Conservation (phyloP, 2,113 vertebrate species). For the Notechis scutatus region DNA sequence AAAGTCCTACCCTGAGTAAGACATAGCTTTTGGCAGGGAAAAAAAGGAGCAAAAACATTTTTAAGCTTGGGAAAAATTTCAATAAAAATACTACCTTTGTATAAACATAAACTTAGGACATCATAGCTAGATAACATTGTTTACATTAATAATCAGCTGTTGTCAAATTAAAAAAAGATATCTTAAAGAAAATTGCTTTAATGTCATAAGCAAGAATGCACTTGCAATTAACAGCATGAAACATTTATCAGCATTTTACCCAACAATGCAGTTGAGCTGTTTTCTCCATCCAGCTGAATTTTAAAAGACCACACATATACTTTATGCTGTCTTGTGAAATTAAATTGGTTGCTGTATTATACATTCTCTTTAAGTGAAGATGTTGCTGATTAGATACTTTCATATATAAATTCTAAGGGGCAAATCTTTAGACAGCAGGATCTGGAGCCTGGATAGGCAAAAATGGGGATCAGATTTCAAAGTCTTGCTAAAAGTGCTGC, state of each 20-base stretch:
- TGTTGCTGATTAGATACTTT: neutral
- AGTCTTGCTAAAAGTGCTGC: neutral
- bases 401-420: neutral
- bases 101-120: constrained; percentile 48
- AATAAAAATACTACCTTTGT: constrained; percentile 41
- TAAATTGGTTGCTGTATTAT: neutral
- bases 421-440: neutral
- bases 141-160: constrained; percentile 40
- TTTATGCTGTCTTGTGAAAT: neutral
- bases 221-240: neutral
- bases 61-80: neutral
- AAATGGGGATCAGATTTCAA: neutral
- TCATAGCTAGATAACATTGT: constrained; percentile 29
- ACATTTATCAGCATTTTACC: constrained; percentile 17
- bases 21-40: neutral
- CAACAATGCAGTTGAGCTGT: neutral
- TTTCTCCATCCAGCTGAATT: constrained; percentile 19
- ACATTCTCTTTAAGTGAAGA: neutral
- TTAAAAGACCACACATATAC: neutral
- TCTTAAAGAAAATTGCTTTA: constrained; percentile 18
- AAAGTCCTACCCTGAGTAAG: constrained; percentile 17
- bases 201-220: constrained; percentile 2
- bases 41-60: neutral
- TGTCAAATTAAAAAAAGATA: constrained; percentile 6
- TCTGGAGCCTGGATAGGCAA: neutral